These are phyloP conservation scores for Oligia latruncula DNA, from an alignment of 2,888 invertebrate genomes.

Conservation along the genomic window DNA sequence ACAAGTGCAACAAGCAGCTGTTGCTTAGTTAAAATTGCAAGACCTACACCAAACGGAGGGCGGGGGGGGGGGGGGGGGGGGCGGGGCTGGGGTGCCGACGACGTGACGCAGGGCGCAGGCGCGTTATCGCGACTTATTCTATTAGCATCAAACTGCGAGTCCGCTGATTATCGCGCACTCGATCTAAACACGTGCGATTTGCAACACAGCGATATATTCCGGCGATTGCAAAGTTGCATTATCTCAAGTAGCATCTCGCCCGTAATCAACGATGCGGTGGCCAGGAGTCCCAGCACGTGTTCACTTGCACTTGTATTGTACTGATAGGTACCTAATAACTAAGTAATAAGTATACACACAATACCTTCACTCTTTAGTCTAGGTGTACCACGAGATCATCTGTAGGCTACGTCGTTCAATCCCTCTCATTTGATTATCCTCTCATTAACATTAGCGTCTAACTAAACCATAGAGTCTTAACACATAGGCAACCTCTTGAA, in stretches of 20 bases:
- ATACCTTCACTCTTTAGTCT: neutral
- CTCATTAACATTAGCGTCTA: neutral
- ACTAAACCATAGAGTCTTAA: neutral
- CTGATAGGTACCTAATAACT: neutral
- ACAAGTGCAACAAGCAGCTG: neutral
- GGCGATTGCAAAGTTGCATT: conserved; percentile 23
- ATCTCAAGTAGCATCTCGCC: conserved; percentile 52
- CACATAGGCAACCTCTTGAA: neutral
- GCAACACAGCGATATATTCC: conserved; percentile 1
- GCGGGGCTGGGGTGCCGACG: too few relatives aligned
- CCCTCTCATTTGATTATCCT: neutral
- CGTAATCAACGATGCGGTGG: neutral
- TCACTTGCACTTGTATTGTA: neutral
- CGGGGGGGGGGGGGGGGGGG: neutral
- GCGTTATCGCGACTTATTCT: conserved; percentile 63
- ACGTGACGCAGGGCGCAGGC: neutral
- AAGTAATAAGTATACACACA: neutral
- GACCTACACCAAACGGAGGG: neutral
- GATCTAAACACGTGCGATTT: conserved; percentile 61
- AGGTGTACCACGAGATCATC: neutral
- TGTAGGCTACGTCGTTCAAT: neutral
- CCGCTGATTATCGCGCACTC: conserved; percentile 46
- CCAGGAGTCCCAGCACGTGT: conserved; percentile 17
- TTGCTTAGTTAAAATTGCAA: neutral
- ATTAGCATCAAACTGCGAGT: conserved; percentile 60